These are phyloP conservation scores for Maylandia zebra DNA, from an alignment of 2,113 vertebrate genomes.

Conservation along the genomic window DNA sequence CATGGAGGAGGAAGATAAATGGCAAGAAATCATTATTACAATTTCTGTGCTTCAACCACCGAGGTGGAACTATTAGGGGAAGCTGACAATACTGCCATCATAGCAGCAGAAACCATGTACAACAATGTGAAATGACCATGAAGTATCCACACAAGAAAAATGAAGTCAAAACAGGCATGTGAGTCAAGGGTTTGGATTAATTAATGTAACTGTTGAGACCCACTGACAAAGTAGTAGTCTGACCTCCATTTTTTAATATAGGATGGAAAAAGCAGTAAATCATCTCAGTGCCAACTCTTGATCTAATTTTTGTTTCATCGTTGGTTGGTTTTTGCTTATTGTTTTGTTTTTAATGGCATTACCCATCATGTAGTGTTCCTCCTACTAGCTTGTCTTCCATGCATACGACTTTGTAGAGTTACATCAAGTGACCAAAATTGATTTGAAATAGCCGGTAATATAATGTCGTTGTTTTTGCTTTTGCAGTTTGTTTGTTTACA, in stretches of 20 bases:
- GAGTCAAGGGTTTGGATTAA: background rate
- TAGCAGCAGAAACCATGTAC: background rate
- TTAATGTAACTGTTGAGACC: background rate
- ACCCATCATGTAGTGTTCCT: background rate
- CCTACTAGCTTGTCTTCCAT: background rate
- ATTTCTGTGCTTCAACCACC: background rate
- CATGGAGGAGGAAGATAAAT: background rate
- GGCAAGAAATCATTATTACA: background rate
- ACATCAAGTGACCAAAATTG: background rate
- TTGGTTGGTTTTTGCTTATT: background rate
- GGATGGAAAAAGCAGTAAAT: background rate
- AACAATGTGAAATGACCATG: background rate
- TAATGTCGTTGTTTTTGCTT: background rate
- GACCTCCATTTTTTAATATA: background rate
- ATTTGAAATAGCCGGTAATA: fast-evolving
- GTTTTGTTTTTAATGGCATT: background rate
- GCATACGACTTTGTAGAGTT: background rate
- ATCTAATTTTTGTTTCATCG: background rate
- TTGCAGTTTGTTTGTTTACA: background rate
- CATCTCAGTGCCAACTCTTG: background rate
- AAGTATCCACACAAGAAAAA: background rate
- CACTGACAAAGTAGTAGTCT: background rate
- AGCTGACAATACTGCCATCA: background rate
- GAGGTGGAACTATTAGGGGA: background rate
- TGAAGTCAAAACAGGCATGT: background rate